Conservation (phyloP, 1,140 invertebrate species). For the Pectinophora gossypiella region DNA sequence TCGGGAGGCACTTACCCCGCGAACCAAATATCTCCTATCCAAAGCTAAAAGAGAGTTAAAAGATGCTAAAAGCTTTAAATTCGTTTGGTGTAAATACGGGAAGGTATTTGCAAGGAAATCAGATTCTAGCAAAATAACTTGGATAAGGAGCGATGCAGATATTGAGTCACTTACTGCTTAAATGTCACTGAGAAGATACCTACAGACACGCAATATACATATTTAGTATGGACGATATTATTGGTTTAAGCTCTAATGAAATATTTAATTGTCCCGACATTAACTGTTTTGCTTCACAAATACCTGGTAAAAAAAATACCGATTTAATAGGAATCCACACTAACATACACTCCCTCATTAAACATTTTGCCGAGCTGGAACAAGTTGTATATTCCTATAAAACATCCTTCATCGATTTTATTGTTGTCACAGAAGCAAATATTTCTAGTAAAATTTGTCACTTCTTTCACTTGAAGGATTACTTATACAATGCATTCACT, state of each 20-base stretch:
- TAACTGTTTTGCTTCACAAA: background rate
- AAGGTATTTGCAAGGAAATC: conserved; percentile 3
- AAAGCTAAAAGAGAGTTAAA: conserved; percentile 1
- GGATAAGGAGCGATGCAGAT: background rate
- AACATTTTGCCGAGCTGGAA: background rate
- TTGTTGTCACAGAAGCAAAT: conserved; percentile 4
- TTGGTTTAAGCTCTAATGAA: background rate
- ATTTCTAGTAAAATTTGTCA: background rate
- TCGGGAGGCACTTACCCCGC: background rate
- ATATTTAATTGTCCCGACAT: conserved; percentile 1
- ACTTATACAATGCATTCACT: background rate
- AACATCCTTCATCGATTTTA: background rate
- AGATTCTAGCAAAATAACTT: background rate
- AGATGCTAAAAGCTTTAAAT: conserved; percentile 2
- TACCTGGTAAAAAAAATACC: background rate
- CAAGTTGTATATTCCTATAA: background rate
- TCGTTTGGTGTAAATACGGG: conserved; percentile 3
- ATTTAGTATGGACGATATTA: background rate
- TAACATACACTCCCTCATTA: background rate
- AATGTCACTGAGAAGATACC: no score
- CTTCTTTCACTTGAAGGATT: background rate
- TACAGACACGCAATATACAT: no score
- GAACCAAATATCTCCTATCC: background rate
- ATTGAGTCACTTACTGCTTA: background rate
- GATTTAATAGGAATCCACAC: background rate